These are phyloP conservation scores for Rostratula benghalensis DNA, from an alignment of 2,113 vertebrate genomes.

Conservation along the genomic window DNA sequence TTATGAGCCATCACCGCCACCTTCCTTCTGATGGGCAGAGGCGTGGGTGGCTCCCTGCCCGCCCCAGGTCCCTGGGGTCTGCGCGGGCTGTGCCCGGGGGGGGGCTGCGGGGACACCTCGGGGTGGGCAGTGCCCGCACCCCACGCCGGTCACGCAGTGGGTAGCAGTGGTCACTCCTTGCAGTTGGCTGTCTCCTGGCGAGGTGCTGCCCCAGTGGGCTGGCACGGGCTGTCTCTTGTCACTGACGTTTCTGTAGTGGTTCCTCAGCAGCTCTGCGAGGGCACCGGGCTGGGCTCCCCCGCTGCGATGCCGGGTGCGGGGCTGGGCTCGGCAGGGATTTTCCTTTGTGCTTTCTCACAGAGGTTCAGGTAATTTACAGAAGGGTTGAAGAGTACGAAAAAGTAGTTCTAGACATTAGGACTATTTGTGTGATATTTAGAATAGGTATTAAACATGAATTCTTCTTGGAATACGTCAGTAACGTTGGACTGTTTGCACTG, in stretches of 20 bases:
- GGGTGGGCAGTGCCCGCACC: not conserved
- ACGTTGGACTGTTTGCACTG: not conserved
- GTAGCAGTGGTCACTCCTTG: not conserved
- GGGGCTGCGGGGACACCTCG: too few relatives aligned
- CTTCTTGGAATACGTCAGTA: not conserved
- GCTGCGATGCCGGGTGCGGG: not conserved
- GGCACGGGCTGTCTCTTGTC: not conserved
- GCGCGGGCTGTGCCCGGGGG: too few relatives aligned
- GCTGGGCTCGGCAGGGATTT: not conserved
- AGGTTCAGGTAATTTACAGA: not conserved
- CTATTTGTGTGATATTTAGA: not conserved
- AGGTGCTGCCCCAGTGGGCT: not conserved
- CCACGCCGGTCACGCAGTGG: not conserved
- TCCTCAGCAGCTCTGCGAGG: not conserved
- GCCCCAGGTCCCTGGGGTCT: not conserved
- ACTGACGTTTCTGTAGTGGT: not conserved
- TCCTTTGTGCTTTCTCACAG: not conserved
- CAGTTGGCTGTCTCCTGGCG: not conserved
- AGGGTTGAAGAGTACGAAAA: not conserved
- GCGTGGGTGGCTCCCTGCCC: not conserved
- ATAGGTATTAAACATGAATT: not conserved
- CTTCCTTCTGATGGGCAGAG: not conserved
- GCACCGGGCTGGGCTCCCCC: not conserved
- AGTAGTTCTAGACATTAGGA: not conserved
- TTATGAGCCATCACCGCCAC: not conserved